phyloP scores from a whole-genome alignment of 2,113 vertebrate genomes.

The Phainopepla nitens region DNA sequence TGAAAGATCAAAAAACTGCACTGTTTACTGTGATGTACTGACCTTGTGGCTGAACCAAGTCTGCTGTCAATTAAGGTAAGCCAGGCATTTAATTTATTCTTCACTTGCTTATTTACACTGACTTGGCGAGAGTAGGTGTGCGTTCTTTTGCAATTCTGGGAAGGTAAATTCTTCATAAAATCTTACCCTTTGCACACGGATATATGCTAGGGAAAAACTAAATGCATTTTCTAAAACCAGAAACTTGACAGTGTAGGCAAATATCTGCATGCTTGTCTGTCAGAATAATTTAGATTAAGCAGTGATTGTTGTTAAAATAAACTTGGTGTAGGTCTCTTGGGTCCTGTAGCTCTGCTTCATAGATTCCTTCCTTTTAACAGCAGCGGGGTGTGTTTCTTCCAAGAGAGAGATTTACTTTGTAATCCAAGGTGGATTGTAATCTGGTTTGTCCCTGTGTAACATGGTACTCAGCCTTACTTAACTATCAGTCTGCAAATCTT shows the following conservation, averaged over 20 bases:
- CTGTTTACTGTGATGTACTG: not conserved
- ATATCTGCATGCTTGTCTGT: not conserved
- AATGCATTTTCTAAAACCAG: not conserved
- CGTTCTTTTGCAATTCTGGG: not conserved
- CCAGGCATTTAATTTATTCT: not conserved
- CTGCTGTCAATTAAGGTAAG: not conserved
- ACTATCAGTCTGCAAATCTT: not conserved
- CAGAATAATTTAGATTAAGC: not conserved
- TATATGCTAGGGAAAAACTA: not conserved
- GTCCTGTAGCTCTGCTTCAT: not conserved
- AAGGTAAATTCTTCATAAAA: not conserved
- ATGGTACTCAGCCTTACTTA: not conserved
- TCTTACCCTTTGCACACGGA: not conserved
- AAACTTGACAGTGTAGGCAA: not conserved
- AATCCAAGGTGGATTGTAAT: not conserved
- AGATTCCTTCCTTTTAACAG: not conserved
- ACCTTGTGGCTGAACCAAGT: not conserved
- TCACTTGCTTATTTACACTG: not conserved
- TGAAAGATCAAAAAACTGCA: not conserved
- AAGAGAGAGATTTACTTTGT: not conserved
- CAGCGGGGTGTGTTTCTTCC: not conserved
- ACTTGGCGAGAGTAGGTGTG: not conserved
- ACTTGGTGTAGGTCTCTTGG: rapidly evolving
- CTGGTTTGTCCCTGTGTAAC: not conserved
- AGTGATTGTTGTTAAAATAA: not conserved